Evolutionary conservation across 2,888 invertebrate genomes (phyloP).

Genomic region (Acronicta leporina): DNA sequence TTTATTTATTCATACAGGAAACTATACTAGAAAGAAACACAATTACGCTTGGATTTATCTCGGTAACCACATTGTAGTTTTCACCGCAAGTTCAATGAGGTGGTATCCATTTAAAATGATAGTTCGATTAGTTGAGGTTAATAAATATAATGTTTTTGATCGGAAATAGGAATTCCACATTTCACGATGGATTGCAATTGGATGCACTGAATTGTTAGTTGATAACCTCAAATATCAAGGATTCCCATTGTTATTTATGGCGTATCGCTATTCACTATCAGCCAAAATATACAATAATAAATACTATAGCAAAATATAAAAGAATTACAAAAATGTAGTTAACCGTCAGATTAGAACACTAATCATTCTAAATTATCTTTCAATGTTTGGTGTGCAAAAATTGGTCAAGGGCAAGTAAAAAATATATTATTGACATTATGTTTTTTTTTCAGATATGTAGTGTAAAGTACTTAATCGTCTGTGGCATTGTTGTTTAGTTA

Average conservation of each 20-base stretch:
- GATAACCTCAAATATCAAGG: conserved; percentile 24
- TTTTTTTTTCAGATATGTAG: neutral
- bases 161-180: conserved; percentile 45
- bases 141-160: conserved; percentile 9
- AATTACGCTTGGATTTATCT: neutral
- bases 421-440: neutral
- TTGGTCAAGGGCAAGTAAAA: conserved; percentile 25
- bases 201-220: conserved; percentile 21
- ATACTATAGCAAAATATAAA: neutral
- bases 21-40: neutral
- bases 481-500: neutral
- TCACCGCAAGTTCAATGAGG: neutral
- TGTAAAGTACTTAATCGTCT: conserved; percentile 1
- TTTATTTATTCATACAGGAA: too few relatives aligned
- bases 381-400: conserved; percentile 17
- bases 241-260: conserved; percentile 18
- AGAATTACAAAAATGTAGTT: conserved; percentile 9
- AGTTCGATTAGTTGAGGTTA: conserved; percentile 12
- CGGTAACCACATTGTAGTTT: neutral
- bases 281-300: neutral
- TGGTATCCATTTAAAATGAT: neutral
- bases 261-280: neutral
- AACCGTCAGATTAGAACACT: conserved; percentile 25
- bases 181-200: conserved; percentile 15
- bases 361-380: conserved; percentile 30